Conservation (phyloP, 2,113 vertebrate species). For the Triplophysa siluroides region DNA sequence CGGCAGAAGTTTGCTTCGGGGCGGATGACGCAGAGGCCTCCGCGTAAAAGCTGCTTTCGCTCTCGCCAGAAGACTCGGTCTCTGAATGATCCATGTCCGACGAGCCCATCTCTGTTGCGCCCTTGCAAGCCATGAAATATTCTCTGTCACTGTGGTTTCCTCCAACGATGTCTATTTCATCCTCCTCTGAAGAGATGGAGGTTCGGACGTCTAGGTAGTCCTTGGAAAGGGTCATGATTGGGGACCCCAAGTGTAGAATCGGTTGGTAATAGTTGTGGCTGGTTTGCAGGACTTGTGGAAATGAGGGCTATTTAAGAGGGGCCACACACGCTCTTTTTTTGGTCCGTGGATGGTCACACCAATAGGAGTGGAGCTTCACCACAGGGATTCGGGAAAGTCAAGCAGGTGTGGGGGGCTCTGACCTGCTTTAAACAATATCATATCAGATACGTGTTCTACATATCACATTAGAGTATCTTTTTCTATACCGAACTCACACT, state of each 20-base stretch:
- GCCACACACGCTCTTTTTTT: constrained; percentile 59
- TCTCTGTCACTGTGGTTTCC: constrained; percentile 61
- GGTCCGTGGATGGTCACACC: constrained; percentile 68
- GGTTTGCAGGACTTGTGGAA: constrained; percentile 36
- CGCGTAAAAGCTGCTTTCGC: constrained; percentile 66
- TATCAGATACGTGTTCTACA: not conserved
- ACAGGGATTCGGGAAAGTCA: constrained; percentile 56
- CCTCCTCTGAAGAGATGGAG: constrained; percentile 60
- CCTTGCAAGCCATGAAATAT: constrained; percentile 36
- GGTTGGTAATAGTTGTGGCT: not conserved
- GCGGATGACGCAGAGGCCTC: constrained; percentile 50
- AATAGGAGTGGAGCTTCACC: constrained; percentile 69
- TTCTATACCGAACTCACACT: too few species aligned
- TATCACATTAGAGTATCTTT: not conserved
- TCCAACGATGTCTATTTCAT: constrained; percentile 72
- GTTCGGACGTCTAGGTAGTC: constrained; percentile 62
- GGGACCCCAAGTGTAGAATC: constrained; percentile 10
- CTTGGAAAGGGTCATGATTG: constrained; percentile 72
- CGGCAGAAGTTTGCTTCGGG: constrained; percentile 50
- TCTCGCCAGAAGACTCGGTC: constrained; percentile 68
- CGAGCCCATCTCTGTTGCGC: constrained; percentile 21
- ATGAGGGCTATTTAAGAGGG: constrained; percentile 68
- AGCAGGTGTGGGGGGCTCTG: constrained; percentile 54
- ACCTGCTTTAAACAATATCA: constrained; percentile 16
- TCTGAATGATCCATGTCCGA: constrained; percentile 60